phyloP scores from a whole-genome alignment of 2,113 vertebrate genomes.

The Pachycephala philippinensis region DNA sequence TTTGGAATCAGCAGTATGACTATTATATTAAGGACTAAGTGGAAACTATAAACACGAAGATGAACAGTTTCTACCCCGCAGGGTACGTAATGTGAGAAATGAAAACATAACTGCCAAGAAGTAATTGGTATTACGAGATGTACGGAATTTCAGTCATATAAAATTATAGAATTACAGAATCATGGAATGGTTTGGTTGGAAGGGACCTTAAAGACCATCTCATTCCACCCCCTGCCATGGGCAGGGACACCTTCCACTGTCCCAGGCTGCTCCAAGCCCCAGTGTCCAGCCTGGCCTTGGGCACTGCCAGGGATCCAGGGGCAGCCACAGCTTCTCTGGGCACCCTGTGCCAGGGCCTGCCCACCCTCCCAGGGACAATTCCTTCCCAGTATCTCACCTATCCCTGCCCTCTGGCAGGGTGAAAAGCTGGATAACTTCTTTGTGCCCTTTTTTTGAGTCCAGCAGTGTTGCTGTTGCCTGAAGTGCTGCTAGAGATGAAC shows the following conservation, averaged over 20 bases:
- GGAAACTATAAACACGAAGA: background rate
- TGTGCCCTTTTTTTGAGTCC: background rate
- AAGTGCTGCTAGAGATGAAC: background rate
- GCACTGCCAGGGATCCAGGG: background rate
- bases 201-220: background rate
- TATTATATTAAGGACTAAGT: background rate
- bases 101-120: background rate
- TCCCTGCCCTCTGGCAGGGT: background rate
- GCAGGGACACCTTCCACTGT: background rate
- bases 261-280: background rate
- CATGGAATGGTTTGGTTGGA: background rate
- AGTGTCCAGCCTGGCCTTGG: background rate
- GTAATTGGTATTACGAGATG: background rate
- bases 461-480: background rate
- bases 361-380: background rate
- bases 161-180: background rate
- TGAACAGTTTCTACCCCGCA: background rate
- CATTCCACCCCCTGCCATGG: fast-evolving
- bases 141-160: background rate
- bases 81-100: background rate
- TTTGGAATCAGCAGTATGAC: background rate
- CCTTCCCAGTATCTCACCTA: background rate
- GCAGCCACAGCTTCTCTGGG: background rate
- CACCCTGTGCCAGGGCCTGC: background rate
- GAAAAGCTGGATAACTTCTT: background rate